phyloP scores from a whole-genome alignment of 2,113 vertebrate species.

The Oxyura jamaicensis region DNA sequence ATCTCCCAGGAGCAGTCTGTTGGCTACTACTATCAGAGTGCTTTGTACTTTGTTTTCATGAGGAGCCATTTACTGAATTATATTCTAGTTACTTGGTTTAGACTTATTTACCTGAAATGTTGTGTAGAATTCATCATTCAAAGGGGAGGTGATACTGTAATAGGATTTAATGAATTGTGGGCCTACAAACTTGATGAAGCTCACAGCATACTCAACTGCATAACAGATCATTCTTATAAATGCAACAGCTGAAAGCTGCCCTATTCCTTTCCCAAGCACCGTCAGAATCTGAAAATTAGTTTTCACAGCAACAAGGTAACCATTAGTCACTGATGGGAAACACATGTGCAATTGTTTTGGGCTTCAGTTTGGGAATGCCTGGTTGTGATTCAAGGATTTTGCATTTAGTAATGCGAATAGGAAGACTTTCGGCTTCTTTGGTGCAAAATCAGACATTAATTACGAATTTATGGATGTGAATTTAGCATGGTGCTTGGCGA shows the following conservation, averaged over 20 bases:
- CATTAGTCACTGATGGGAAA: neutral
- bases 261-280: neutral
- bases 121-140: neutral
- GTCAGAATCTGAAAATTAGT: neutral
- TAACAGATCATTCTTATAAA: neutral
- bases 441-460: neutral
- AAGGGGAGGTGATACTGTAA: neutral
- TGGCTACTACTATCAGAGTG: accelerated
- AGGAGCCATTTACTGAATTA: neutral
- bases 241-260: neutral
- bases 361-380: neutral
- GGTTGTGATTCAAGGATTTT: neutral
- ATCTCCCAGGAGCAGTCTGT: neutral
- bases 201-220: neutral
- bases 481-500: neutral
- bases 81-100: neutral
- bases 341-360: accelerated
- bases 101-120: neutral
- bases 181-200: neutral
- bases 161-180: neutral
- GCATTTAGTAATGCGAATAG: neutral
- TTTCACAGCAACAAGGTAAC: neutral
- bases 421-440: neutral
- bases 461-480: neutral
- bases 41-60: neutral